Base-by-base conservation (phyloP, 1,140 invertebrate species). In the Hyles vespertilio region DNA sequence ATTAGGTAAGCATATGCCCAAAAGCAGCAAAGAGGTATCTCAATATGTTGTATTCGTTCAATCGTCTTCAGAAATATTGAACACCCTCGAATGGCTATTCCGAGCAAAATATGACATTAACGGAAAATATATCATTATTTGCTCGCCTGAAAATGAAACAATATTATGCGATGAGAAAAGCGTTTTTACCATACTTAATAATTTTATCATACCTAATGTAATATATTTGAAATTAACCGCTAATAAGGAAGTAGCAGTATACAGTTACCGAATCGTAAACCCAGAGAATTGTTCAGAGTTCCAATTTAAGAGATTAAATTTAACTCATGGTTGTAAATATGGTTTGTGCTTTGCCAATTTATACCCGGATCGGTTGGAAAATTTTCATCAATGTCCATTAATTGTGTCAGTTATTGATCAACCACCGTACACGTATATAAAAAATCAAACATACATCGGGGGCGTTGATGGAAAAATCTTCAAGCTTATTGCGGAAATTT, bases 31-130 rank as follows among this genome's bases (percentile, higher is more conserved):
- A 11, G 33, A 59, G 32, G 56, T 79, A 32, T 68, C 62, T 6
- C 81, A 84, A 50, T 77, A 72, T 51, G 70, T 84, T 11, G 56
- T 84, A 53, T 77, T 80, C 57, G 72, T 73, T 7, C 49, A 80
- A 58, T 61, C 77, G 6, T 51, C 68, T 9, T 22, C 60, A 12
- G 73, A 81, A 52, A 61, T 84, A 54, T 51, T 69, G 9, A 63
- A 65, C 11, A 72, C 64, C n/a, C 48, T 79, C 8, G 54, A 58
- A 45, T 79, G 69, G 72, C 56, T 82, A 22, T 22, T 22, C 22
- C 22, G 2, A 22, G 22, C 50, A 8, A 61, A 72, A 44, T 81
- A 70, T 51, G 72, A 84, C 59, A 73, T 63, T 56, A 60, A 67
- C 11, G 81, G 70, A 49, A 79, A 72, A 64, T 79, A 69, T 55